Conservation (phyloP, 1,140 invertebrate species). For the Hermetia illucens region DNA sequence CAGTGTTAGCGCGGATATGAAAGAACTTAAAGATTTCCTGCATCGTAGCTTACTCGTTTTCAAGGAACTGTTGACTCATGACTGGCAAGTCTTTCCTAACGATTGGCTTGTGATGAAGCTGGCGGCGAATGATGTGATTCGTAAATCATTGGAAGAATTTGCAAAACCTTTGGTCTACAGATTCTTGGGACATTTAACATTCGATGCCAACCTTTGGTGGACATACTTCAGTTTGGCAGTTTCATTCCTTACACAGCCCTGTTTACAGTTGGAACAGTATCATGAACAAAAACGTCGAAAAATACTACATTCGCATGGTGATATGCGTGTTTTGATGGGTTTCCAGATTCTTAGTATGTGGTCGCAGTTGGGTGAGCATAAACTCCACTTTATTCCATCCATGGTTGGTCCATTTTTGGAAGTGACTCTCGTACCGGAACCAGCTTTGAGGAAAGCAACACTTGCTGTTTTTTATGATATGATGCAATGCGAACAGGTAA, state of each 20-base stretch:
- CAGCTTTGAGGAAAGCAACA: conserved; percentile 75
- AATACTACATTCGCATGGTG: conserved; percentile 67
- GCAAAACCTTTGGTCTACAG: conserved; percentile 72
- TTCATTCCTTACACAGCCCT: conserved; percentile 74
- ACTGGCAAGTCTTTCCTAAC: conserved; percentile 57
- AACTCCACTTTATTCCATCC: conserved; percentile 80
- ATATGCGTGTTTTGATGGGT: conserved; percentile 86
- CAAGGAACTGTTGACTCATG: conserved; percentile 45
- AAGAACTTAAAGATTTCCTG: conserved; percentile 78
- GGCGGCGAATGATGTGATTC: conserved; percentile 76
- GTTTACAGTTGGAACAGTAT: conserved; percentile 74
- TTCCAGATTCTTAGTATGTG: conserved; percentile 90
- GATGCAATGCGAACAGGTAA: conserved; percentile 83
- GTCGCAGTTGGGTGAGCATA: conserved; percentile 63
- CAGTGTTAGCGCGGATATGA: conserved; percentile 42
- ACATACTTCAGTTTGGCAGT: conserved; percentile 82
- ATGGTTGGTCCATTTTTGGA: conserved; percentile 91
- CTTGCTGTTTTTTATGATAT: conserved; percentile 93
- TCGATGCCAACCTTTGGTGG: conserved; percentile 65
- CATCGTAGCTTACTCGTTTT: conserved; percentile 80
- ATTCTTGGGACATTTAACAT: conserved; percentile 53
- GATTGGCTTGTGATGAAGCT: conserved; percentile 93
- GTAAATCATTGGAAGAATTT: conserved; percentile 74
- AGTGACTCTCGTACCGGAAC: conserved; percentile 82
- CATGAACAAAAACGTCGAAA: conserved; percentile 63